A percentile compares a stretch with the other conserved stretches of the same genome.
Conservation (phyloP, 2,113 vertebrate genomes). For the Ornithorhynchus anatinus region DNA sequence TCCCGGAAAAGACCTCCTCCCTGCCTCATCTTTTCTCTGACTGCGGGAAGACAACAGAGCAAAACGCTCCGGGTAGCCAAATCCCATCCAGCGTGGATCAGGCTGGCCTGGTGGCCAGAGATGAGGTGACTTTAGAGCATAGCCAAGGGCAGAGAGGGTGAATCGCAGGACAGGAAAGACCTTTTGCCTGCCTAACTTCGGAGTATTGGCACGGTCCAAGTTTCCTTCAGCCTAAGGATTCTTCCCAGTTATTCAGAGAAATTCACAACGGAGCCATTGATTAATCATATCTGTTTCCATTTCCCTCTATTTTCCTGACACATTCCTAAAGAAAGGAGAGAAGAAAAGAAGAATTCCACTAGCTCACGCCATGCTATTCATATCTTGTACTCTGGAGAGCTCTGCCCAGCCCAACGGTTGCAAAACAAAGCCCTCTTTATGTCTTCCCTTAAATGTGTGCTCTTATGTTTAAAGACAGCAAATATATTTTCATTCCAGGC, state of each 20-base stretch:
- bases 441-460: conserved; percentile 15
- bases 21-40: too few relatives aligned
- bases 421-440: conserved; percentile 42
- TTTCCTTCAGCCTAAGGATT: too few relatives aligned
- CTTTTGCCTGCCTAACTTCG: too few relatives aligned
- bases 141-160: too few relatives aligned
- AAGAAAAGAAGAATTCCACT: not conserved
- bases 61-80: too few relatives aligned
- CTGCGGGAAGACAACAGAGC: too few relatives aligned
- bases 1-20: too few relatives aligned
- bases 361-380: not conserved
- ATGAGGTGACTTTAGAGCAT: too few relatives aligned
- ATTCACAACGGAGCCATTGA: not conserved
- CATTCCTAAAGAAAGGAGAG: not conserved
- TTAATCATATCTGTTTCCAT: not conserved
- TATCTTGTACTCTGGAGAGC: not conserved
- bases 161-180: too few relatives aligned
- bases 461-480: conserved; percentile 21
- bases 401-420: conserved; percentile 36
- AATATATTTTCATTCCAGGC: not conserved
- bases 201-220: too few relatives aligned
- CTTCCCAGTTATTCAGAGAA: not conserved
- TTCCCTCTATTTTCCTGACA: not conserved
- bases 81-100: too few relatives aligned
- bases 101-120: too few relatives aligned